Evolutionary conservation across 2,888 invertebrate genomes (phyloP), one percentile per base, ranked within the genome.

Genomic region (Melieria omissa): DNA sequence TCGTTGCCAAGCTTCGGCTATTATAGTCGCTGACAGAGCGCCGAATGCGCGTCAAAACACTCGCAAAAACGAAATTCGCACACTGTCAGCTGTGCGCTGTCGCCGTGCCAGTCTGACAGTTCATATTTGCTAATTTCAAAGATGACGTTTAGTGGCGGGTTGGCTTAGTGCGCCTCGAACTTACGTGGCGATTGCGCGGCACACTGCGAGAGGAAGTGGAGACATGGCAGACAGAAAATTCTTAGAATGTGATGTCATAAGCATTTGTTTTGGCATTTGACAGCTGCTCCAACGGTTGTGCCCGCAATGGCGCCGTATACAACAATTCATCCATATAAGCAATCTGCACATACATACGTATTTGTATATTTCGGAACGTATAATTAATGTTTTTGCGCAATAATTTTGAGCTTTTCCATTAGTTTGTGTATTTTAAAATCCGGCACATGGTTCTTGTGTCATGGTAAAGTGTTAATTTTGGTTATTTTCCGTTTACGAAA

Each of bases 211-310:
- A 29, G 29, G 29, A 2, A 29, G 29, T 29, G 29, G 29, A 29
- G 29, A 29, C 29, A 29, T 29, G 29, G 29, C 9, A 12, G 49
- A 16, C 44, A 65, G 49, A 65, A 65, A 65, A 65, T 65, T 52
- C 65, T 49, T 65, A 12, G 12, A 1, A 5, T 65, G 60, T 70
- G 70, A 64, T 65, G 65, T 65, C 65, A 70, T 58, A 54, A 61
- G 6, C 29, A 58, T 49, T 58, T 55, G 52, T 64, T 66, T 29
- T n/a, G 41, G 7, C 54, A 44, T 16, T 55, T 55, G 16, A 14
- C 8, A 57, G 16, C 29, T 47, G 6, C 12, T 46, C 46, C 54
- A 55, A 12, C 46, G 41, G 14, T 58, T 49, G 46, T 63, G n/a
- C 63, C 29, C 49, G 49, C 49, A 47, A 12, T 63, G 14, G 46